Conservation (phyloP, 2,113 vertebrate species). For the Alectura lathami region DNA sequence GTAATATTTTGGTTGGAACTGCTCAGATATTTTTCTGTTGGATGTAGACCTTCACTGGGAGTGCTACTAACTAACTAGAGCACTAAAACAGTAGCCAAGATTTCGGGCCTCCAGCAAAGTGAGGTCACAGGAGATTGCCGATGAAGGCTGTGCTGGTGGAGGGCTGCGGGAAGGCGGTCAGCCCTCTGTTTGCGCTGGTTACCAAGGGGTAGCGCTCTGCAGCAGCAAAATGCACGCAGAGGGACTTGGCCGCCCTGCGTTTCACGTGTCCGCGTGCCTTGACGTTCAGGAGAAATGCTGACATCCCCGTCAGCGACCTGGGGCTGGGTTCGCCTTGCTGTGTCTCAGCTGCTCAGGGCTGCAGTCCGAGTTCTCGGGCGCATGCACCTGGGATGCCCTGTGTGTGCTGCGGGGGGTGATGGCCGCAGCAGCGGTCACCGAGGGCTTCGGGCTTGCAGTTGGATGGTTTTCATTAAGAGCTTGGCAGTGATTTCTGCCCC, state of each 20-base stretch:
- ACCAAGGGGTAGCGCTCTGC: neutral
- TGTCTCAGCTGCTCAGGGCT: too few species aligned
- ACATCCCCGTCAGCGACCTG: too few species aligned
- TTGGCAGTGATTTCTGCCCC: neutral
- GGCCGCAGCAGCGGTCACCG: neutral
- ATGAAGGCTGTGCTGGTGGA: rapidly evolving
- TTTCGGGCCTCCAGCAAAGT: neutral
- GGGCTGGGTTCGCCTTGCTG: too few species aligned
- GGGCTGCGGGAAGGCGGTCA: neutral
- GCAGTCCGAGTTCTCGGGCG: too few species aligned
- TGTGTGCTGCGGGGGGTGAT: too few species aligned
- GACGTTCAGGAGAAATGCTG: neutral
- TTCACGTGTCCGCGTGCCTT: neutral
- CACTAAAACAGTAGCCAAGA: too few species aligned
- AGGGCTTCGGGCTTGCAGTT: rapidly evolving
- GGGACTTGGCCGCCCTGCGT: neutral
- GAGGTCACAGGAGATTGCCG: neutral
- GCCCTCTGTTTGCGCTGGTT: neutral
- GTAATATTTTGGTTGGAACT: neutral
- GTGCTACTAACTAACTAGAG: neutral
- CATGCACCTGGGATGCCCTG: too few species aligned
- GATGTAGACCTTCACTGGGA: neutral
- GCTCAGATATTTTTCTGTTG: rapidly evolving
- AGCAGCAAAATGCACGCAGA: rapidly evolving
- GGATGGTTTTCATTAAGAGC: neutral